Conservation (phyloP, 2,888 invertebrate genomes). For the Sinohyriopsis cumingii region DNA sequence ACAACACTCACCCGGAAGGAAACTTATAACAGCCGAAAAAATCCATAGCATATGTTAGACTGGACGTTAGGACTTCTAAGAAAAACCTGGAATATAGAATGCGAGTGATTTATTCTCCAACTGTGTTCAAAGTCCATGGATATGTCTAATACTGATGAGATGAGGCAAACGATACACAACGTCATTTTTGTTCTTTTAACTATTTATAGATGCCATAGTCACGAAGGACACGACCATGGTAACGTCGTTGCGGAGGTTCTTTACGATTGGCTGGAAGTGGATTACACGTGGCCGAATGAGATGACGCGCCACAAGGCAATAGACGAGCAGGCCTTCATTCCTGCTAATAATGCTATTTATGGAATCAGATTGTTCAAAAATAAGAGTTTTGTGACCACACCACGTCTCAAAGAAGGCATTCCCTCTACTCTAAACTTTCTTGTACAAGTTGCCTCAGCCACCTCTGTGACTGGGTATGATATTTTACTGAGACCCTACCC, state of each 20-base stretch:
- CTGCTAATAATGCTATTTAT: slow-evolving; percentile 44
- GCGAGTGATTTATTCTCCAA: too few species aligned
- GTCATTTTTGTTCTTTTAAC: too few species aligned
- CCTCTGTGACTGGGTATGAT: slow-evolving; percentile 25
- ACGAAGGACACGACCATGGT: slow-evolving; percentile 22
- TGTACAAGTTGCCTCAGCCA: slow-evolving; percentile 25
- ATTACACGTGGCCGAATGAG: slow-evolving; percentile 46
- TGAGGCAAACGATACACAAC: too few species aligned
- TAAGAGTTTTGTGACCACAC: slow-evolving; percentile 53
- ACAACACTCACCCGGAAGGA: too few species aligned
- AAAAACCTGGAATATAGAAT: too few species aligned
- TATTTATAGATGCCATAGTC: too few species aligned
- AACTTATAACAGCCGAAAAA: too few species aligned
- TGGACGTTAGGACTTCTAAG: too few species aligned
- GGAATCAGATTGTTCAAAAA: slow-evolving; percentile 51
- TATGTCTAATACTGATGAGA: too few species aligned
- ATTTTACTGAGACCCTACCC: slow-evolving; percentile 51
- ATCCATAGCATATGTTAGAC: too few species aligned
- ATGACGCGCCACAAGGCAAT: slow-evolving; percentile 22
- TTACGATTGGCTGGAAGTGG: slow-evolving; percentile 49
- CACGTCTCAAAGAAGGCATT: slow-evolving; percentile 50
- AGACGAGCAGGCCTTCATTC: slow-evolving; percentile 26
- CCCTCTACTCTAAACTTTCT: slow-evolving; percentile 53
- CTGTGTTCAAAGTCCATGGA: too few species aligned
- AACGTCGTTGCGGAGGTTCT: slow-evolving; percentile 28